phyloP scores from a whole-genome alignment of 2,113 vertebrate species.

The Archocentrus centrarchus region DNA sequence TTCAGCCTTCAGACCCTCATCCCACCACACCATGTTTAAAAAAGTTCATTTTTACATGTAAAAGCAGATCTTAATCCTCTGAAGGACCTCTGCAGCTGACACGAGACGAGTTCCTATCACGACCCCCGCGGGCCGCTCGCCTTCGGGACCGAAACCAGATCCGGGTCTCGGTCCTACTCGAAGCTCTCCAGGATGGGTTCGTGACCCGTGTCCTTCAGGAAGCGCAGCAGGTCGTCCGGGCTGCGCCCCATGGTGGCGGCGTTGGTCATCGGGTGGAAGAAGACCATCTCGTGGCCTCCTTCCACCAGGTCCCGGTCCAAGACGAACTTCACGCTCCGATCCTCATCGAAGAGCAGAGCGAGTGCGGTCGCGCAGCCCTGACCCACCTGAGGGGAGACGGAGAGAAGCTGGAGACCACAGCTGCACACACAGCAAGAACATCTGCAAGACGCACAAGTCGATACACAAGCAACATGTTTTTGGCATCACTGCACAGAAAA shows the following conservation, averaged over 20 bases:
- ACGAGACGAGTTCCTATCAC: background rate
- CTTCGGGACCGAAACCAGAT: background rate
- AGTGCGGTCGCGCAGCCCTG: constrained; percentile 90
- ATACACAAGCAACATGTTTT: too few species aligned
- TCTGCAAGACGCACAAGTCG: background rate
- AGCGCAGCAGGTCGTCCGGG: constrained; percentile 87
- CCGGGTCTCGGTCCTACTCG: constrained; percentile 43
- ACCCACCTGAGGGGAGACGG: constrained; percentile 73
- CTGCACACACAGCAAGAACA: background rate
- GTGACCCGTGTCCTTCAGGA: constrained; percentile 90
- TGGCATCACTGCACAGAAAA: too few species aligned
- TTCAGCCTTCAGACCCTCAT: rapidly evolving
- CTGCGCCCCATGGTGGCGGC: constrained; percentile 88
- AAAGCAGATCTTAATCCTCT: background rate
- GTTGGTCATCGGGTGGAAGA: constrained; percentile 96
- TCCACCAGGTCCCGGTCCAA: constrained; percentile 88
- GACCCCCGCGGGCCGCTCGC: background rate
- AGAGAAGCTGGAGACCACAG: background rate
- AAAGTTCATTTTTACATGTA: rapidly evolving
- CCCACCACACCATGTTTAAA: background rate
- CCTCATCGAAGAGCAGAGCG: constrained; percentile 88
- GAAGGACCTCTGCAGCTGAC: background rate
- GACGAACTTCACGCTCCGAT: constrained; percentile 84
- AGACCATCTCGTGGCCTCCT: constrained; percentile 85
- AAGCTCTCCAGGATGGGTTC: constrained; percentile 83